Conservation (phyloP, 2,113 vertebrate species). For the Leucosticte australis region DNA sequence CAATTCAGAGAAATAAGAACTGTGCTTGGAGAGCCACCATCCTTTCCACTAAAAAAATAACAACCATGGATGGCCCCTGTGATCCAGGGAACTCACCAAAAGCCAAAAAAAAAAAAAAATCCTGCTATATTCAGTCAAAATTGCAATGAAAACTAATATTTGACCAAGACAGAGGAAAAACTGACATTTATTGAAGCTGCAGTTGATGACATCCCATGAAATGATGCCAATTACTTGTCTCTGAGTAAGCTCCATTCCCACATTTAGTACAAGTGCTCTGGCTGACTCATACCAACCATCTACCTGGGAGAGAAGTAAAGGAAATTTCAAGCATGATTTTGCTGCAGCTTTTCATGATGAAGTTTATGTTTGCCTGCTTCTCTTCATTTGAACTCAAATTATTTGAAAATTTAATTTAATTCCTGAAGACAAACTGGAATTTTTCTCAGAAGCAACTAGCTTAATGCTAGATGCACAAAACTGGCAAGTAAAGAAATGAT, state of each 20-base stretch:
- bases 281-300: background rate
- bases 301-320: background rate
- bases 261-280: background rate
- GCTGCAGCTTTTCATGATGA: background rate
- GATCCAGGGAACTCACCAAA: background rate
- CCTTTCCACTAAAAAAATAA: background rate
- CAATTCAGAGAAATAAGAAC: background rate
- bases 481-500: background rate
- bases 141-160: background rate
- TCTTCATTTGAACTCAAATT: background rate
- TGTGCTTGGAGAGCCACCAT: rapidly evolving
- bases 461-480: background rate
- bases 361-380: background rate
- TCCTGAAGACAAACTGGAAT: too few species aligned
- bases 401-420: background rate
- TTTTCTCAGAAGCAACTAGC: background rate
- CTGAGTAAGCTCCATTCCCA: background rate
- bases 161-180: background rate
- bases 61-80: rapidly evolving
- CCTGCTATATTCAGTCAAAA: background rate
- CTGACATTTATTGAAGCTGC: background rate
- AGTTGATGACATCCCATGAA: background rate
- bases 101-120: background rate
- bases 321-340: background rate
- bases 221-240: background rate